Base-by-base conservation (phyloP, 1,140 invertebrate genomes). In the Drosophila rhopaloa region DNA sequence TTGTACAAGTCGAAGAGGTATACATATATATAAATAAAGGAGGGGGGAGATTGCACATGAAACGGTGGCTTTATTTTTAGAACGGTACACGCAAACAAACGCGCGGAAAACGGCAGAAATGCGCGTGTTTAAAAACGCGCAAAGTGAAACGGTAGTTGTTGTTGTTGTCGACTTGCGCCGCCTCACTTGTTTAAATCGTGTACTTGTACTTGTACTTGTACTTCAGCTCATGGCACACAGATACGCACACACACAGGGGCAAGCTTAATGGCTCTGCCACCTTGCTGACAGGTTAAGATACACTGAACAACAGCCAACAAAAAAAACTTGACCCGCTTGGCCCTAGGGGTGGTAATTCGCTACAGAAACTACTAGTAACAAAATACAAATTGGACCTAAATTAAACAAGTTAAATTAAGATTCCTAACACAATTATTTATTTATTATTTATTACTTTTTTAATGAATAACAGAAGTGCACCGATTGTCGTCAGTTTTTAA, bases 31-130 rank as follows among this genome's bases (percentile, higher is more conserved):
- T 32, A 32, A 2, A 8, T 32, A 32, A 38, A 14, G 43, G 54
- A 43, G 48, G 43, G 59, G 72, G 72, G 32, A 68, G 75, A 67
- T 60, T 84, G 72, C 81, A 77, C 67, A 84, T 85, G 58, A 77
- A 84, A 77, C 81, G 81, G 67, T 72, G 57, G 81, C 76, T 57
- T 84, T 84, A 84, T 84, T 84, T 84, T 77, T 84, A 84, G 81
- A 85, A 84, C 81, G 73, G 65, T 83, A 84, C 61, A 83, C 79
- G 60, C 61, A 66, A 40, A 40, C 32, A 47, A 48, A 47, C 56
- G 55, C 44, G 51, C 10, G 13, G 32, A 70, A 56, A 70, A 71
- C 37, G 63, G 63, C 63, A 72, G 50, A 68, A 43, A 66, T 51
- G 73, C 73, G 50, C 73, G 73, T 76, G 73, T 58, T 67, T 54